Conservation (phyloP, 2,888 invertebrate genomes). For the Tetranychus piercei region DNA sequence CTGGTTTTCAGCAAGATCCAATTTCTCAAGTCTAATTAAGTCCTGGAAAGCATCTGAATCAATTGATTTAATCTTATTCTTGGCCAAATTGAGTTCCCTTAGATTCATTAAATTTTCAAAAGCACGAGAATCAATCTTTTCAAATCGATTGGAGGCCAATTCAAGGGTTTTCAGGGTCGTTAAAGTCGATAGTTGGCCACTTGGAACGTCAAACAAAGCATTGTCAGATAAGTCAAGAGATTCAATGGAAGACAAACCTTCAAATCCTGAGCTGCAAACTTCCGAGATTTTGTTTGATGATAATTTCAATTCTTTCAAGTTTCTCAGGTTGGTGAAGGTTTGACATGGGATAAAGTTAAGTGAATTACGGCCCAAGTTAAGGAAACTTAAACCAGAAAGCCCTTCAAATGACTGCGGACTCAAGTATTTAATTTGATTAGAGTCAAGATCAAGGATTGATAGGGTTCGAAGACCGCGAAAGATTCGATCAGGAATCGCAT, state of each 20-base stretch:
- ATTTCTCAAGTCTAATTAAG: slow-evolving; percentile 36
- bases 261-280: not conserved
- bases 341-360: not conserved
- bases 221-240: not conserved
- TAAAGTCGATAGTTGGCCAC: not conserved
- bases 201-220: not conserved
- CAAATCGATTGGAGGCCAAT: slow-evolving; percentile 4
- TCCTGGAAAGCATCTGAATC: slow-evolving; percentile 7
- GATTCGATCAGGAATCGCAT: not conserved
- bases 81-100: slow-evolving; percentile 8
- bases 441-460: slow-evolving; percentile 4
- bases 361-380: not conserved
- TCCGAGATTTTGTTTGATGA: slow-evolving; percentile 2
- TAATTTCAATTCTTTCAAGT: slow-evolving; percentile 6
- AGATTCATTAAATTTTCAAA: slow-evolving; percentile 12
- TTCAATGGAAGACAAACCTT: slow-evolving; percentile 7
- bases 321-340: not conserved
- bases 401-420: slow-evolving; percentile 6
- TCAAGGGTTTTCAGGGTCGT: slow-evolving; percentile 1
- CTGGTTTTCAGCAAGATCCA: slow-evolving; percentile 34
- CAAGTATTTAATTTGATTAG: not conserved
- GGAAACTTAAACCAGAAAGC: not conserved
- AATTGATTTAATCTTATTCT: not conserved
- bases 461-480: slow-evolving; percentile 4
- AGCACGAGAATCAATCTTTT: not conserved